phyloP scores from a whole-genome alignment of 2,113 vertebrate genomes.

The Halichoeres trimaculatus region DNA sequence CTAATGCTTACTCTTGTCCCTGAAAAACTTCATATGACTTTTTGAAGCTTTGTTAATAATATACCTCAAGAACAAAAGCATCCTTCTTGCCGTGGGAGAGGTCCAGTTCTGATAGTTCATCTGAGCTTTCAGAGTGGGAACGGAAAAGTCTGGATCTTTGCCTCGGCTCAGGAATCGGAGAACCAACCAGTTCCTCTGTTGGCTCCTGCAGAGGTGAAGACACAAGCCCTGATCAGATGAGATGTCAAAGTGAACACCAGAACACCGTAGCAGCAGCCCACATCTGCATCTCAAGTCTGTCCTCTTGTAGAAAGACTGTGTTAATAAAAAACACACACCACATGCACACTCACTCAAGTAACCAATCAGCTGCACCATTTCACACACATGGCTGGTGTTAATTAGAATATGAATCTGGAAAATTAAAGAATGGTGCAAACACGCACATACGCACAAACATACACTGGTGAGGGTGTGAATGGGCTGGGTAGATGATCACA shows the following conservation, averaged over 20 bases:
- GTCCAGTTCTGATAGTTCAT: conserved; percentile 94
- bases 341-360: conserved; percentile 47
- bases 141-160: conserved; percentile 92
- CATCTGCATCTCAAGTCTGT: conserved; percentile 40
- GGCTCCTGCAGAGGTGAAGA: conserved; percentile 82
- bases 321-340: conserved; percentile 58
- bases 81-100: conserved; percentile 99
- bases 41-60: neutral
- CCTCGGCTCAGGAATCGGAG: conserved; percentile 94
- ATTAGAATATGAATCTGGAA: conserved; percentile 47
- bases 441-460: conserved; percentile 11
- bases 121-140: conserved; percentile 97
- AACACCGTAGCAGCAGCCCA: conserved; percentile 25
- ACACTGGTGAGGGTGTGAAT: conserved; percentile 45
- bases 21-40: neutral
- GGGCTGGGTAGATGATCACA: conserved; percentile 27
- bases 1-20: neutral
- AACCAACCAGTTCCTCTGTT: conserved; percentile 79
- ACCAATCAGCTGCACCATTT: conserved; percentile 22
- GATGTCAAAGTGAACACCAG: neutral
- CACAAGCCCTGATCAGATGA: neutral
- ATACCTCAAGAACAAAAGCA: conserved; percentile 97
- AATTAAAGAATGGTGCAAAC: conserved; percentile 16
- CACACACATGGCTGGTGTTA: conserved; percentile 57
- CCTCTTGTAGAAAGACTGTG: conserved; percentile 39